Evolutionary conservation across 2,113 vertebrate genomes (phyloP).

Genomic region (Clarias batrachus): DNA sequence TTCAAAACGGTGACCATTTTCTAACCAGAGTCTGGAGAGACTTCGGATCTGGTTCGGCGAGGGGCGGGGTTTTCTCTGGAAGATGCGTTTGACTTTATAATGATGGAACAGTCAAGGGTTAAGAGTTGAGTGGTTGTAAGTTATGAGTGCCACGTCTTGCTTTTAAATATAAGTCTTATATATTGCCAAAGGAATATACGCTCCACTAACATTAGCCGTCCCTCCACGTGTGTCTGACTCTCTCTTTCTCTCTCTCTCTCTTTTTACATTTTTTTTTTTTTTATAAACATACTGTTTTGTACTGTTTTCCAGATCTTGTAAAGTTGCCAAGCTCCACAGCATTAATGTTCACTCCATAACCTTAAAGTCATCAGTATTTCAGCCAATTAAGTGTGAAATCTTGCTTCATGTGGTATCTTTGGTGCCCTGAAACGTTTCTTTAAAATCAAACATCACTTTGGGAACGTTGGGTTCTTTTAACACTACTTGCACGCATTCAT

Average conservation of each 20-base stretch:
- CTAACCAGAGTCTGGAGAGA: not conserved
- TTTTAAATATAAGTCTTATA: conserved; percentile 38
- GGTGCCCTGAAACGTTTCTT: not conserved
- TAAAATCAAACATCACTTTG: not conserved
- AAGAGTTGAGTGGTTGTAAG: conserved; percentile 22
- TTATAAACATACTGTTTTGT: not conserved
- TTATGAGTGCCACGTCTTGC: conserved; percentile 45
- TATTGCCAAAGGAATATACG: conserved; percentile 41
- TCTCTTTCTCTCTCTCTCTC: not conserved
- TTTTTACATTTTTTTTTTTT: not conserved
- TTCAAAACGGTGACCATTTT: conserved; percentile 4
- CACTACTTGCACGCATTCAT: not conserved
- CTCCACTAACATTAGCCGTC: conserved; percentile 6
- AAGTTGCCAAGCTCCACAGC: conserved; percentile 5
- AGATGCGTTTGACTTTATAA: conserved; percentile 1
- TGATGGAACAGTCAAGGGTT: conserved; percentile 10
- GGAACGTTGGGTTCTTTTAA: not conserved
- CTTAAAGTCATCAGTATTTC: conserved; percentile 3
- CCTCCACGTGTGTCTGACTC: not conserved
- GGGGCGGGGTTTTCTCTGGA: not conserved
- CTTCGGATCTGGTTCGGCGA: not conserved
- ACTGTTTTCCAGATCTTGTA: not conserved
- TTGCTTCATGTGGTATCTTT: not conserved
- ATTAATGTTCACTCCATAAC: not conserved
- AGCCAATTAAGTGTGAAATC: not conserved